Evolutionary conservation across 2,113 vertebrate genomes (phyloP).

Genomic region (Heterotis niloticus): DNA sequence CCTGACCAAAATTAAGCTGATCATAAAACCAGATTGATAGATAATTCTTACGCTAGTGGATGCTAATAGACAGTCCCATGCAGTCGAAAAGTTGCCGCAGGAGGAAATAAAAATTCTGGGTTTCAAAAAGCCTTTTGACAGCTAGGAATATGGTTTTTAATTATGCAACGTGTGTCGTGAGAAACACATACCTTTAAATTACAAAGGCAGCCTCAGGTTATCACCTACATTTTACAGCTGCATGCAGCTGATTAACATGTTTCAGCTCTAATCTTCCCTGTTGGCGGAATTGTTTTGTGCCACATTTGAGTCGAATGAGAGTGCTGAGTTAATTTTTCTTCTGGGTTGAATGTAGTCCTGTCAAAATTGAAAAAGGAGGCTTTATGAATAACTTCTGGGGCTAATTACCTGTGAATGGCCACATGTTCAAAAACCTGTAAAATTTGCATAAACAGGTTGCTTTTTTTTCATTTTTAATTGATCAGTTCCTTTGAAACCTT

Average conservation of each 20-base stretch:
- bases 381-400: conserved; percentile 30
- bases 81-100: too few species aligned
- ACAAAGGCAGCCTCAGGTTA: not conserved
- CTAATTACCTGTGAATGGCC: conserved; percentile 32
- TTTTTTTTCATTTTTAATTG: conserved; percentile 25
- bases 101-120: too few species aligned
- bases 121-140: too few species aligned
- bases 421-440: conserved; percentile 27
- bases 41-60: too few species aligned
- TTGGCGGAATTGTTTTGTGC: not conserved
- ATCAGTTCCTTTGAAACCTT: conserved; percentile 6
- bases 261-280: not conserved
- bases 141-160: not conserved
- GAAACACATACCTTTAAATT: not conserved
- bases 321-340: not conserved
- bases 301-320: not conserved
- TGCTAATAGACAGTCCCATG: too few species aligned
- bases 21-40: too few species aligned
- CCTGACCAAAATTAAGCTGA: too few species aligned
- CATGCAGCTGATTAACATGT: not conserved
- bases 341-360: not conserved
- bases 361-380: not conserved
- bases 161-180: not conserved
- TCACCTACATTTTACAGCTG: not conserved
- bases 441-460: conserved; percentile 27